Base-by-base conservation (phyloP, 2,888 invertebrate genomes). In the Dryococelus australis region DNA sequence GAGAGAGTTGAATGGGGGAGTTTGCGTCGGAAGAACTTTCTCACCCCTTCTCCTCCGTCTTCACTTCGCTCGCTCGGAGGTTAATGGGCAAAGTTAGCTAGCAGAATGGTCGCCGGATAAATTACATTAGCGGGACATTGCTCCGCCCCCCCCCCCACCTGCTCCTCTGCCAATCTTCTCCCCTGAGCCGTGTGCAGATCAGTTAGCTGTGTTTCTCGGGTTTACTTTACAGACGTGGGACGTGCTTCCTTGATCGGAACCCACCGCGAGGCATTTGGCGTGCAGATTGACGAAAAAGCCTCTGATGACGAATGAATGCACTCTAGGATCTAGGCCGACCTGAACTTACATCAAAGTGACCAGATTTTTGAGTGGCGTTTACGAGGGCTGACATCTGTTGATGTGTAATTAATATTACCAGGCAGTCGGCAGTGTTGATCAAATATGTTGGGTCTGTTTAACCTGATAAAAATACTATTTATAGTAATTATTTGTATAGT, bases 31-130 rank as follows among this genome's bases (percentile, higher is more conserved):
- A 65, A 65, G 65, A 65, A 65, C 65, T 65, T 65, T 65, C 65
- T 65, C 65, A 8, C n/a, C 47, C 65, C 65, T 24, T 10, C 65
- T 5, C 12, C 20, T 16, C 8, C 65, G 1, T 24, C 65, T 65
- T 65, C 65, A 10, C 24, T 1, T 0, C 8, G 0, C 65, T n/a
- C 65, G 12, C 24, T 65, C 2, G n/a, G 65, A 65, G 65, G 65
- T 10, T 65, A 65, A 65, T 65, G 65, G 65, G 65, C 65, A 65
- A 65, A 65, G 65, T 65, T 65, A 65, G 65, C 65, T 65, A n/a
- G 65, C 65, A 65, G 65, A 65, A 65, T 65, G 24, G 65, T 65
- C 65, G 65, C 65, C 65, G 65, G 65, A 65, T 65, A 65, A 65
- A 65, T 65, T 65, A 65, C 65, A 65, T 65, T 65, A 65, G 12